Conservation (phyloP, 2,888 invertebrate species). For the Pseudococcus viburni region DNA sequence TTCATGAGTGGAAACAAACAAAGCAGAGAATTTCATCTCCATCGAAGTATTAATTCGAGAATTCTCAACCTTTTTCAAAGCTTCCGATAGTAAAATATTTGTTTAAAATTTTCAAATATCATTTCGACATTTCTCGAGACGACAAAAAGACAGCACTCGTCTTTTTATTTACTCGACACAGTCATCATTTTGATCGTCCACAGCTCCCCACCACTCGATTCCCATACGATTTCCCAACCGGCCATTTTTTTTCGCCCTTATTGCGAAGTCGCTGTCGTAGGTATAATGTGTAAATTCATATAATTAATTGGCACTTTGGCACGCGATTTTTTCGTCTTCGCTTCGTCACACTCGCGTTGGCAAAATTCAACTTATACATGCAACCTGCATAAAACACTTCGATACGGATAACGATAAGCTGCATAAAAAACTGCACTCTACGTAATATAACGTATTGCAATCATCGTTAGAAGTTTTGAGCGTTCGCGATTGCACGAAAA, state of each 20-base stretch:
- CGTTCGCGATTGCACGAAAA: background rate
- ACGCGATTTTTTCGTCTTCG: constrained; percentile 1
- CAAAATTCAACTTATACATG: constrained; percentile 7
- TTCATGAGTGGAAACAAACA: background rate
- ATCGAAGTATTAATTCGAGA: background rate
- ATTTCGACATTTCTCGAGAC: background rate
- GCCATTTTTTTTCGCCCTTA: background rate
- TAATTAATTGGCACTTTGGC: background rate
- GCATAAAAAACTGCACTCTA: background rate
- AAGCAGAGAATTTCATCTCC: background rate
- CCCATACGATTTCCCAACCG: background rate
- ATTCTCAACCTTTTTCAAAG: background rate
- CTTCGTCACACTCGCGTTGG: background rate
- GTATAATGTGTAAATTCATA: background rate
- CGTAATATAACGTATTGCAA: background rate
- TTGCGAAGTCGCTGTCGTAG: background rate
- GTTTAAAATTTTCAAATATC: background rate
- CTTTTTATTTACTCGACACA: background rate
- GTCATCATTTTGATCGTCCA: background rate
- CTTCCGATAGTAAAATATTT: background rate
- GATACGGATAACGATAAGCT: background rate
- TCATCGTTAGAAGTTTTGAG: background rate
- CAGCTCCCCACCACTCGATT: background rate
- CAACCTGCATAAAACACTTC: background rate
- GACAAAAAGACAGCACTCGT: background rate